Base-by-base conservation (phyloP, 2,888 invertebrate species). In the Pollenia labialis region DNA sequence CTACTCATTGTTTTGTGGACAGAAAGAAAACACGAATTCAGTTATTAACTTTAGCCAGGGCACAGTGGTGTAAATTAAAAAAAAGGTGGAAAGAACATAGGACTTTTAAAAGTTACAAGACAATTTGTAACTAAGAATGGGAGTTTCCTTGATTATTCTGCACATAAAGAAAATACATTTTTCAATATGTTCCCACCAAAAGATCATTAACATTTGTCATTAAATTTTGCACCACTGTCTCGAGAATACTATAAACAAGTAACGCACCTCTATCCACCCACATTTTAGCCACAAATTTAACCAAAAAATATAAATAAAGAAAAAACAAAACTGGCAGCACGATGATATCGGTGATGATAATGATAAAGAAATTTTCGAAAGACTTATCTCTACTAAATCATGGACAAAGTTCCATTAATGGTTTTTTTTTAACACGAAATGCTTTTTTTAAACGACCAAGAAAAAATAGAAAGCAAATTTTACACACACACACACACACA, bases 321-420 rank as follows among this genome's bases (percentile, higher is more conserved):
- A 72, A 62, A 56, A 42, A 81, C 14, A 52, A 50, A 62, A 48
- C 14, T 12, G 3, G 50, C 80, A 52, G 11, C 44, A 68, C 10
- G 52, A 58, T 74, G 52, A 66, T 76, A 23, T 40, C 50, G 52
- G 11, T 44, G 32, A 44, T 16, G 71, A 69, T 32, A 72, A 56
- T 42, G 46, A 71, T 16, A 40, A 74, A 44, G 50, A 79, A 84
- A 18, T 77, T 79, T 81, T 81, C 48, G 72, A 64, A 80, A 75
- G 75, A 84, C 84, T 84, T 87, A 87, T 84, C 84, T 87, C 48
- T 84, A 71, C 76, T 87, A 83, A 86, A 87, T 87, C 80, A 84
- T 87, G 83, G 76, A 87, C 86, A 87, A 87, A 87, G 86, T 84
- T 84, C 81, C 86, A 87, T 87, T 84, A 87, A 87, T 87, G 86